A percentile compares a stretch with the other conserved stretches of the same genome.
These are phyloP conservation scores for Heliopora coerulea DNA, from an alignment of 92 coral and sea anemone species.

Conservation along the genomic window DNA sequence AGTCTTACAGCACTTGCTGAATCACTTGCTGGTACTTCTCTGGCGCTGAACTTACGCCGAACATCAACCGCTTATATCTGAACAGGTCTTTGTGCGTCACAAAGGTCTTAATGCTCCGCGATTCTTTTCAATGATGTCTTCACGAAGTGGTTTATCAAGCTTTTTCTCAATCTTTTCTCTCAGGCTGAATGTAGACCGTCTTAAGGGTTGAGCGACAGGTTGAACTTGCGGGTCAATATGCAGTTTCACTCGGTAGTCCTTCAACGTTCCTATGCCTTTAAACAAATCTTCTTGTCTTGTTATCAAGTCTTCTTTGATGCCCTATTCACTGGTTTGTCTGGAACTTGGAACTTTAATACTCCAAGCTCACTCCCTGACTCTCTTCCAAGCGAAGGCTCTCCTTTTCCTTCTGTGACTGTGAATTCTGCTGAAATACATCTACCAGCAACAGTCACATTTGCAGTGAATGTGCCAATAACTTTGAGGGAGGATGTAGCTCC, in stretches of 20 bases:
- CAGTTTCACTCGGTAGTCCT: conserved; percentile 19
- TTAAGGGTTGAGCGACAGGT: conserved; percentile 32
- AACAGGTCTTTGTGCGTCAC: conserved; percentile 11
- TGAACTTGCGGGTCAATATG: conserved; percentile 28
- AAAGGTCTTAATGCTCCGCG: too few relatives aligned
- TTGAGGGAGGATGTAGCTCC: conserved; percentile 21
- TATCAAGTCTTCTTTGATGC: neutral
- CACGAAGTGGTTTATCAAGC: conserved; percentile 8
- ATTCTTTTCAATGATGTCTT: conserved; percentile 23
- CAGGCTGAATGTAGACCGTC: conserved; percentile 27
- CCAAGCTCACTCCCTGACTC: conserved; percentile 6
- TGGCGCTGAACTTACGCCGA: conserved; percentile 42
- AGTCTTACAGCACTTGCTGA: conserved; percentile 14
- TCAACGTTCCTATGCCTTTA: conserved; percentile 33
- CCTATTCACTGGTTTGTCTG: too few relatives aligned
- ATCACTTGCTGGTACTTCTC: conserved; percentile 30
- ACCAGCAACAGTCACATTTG: conserved; percentile 24
- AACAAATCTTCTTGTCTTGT: neutral
- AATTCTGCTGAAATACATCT: too few relatives aligned
- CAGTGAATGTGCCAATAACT: conserved; percentile 12
- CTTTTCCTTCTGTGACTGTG: too few relatives aligned
- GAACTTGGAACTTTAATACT: too few relatives aligned
- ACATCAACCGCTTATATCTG: conserved; percentile 37
- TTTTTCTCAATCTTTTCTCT: conserved; percentile 26
- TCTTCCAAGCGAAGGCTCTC: too few relatives aligned